Base-by-base conservation (phyloP, 2,797 vertebrate genomes). In the Antennarius maculatus region DNA sequence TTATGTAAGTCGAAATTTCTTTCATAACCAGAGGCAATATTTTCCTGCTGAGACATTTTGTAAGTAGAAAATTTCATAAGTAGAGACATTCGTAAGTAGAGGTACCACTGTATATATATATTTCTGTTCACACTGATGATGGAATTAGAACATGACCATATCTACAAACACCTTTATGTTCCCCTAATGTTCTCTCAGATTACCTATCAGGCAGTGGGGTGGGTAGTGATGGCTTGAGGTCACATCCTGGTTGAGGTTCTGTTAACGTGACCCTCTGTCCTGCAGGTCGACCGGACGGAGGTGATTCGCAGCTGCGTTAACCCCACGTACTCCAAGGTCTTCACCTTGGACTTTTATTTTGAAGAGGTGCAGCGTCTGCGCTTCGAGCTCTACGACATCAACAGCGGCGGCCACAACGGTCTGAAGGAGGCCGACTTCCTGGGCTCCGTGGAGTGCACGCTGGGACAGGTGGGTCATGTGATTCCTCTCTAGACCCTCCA, bases 271-370 rank as follows among this genome's bases (percentile, higher is more conserved):
- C 17, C 13, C 5, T 39, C 5, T 18, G 29, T 49, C 31, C 60
- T 61, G 17, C 92, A 98, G 97, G 97, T 98, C 81, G 96, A 98
- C 92, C 94, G 97, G 73, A 98, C 97, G 0, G 97, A 99, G 86
- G 95, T 98, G 74, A 95, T 98, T 42, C 95, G 95, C 37, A 98
- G 97, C 90, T 96, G 95, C 59, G 95, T 96, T 69, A 97, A 95
- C 80, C 97, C 97, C 0, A 88, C 95, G 49, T 99, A 96, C 91
- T 98, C 97, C 16, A 98, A 97, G 86, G 93, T 99, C 47, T 99
- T 98, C 85, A 98, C 96, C 0, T 87, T 98, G 84, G 97, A 98
- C 82, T 99, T 97, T 86, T 97, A 99, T 63, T 99, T 99, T 45
- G 97, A 98, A 81, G 97, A 98, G 81, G 95, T 98, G 46, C 97